Base-by-base conservation (phyloP, 2,888 invertebrate species). In the Noctua comes region DNA sequence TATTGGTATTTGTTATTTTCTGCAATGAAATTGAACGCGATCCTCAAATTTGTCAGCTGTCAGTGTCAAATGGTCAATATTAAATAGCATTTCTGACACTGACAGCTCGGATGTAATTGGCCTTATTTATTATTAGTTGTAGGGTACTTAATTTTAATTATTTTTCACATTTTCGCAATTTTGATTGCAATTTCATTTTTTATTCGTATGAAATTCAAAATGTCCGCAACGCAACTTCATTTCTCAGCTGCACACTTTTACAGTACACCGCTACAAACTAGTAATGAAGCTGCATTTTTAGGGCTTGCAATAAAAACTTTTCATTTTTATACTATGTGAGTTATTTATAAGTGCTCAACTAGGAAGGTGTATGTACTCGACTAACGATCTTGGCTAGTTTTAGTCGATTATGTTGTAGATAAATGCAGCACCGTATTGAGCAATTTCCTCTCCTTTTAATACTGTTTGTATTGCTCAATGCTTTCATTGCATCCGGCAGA, bases 401-500 rank as follows among this genome's bases (percentile, higher is more conserved):
- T 57, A 79, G 31, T 74, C 31, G 66, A 74, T 73, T 68, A 64
- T 59, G 18, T 31, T 65, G 31, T 73, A 57, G 16, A 36, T 65
- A 21, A 70, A 64, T 79, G 11, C 62, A 27, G 46, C 54, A 46
- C n/a, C 27, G 62, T 51, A 75, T 84, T 84, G 70, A 54, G 84
- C 73, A 86, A 86, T 78, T 73, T 86, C 86, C 80, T 84, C 54
- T 69, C 59, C 64, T 70, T 72, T 66, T 70, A 73, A 72, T 57
- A 69, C 64, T 66, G 64, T 68, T 64, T 24, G 65, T 79, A 74
- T 80, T 79, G 40, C 83, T 72, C 75, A 74, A 77, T 36, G 71
- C 84, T 86, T 86, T 80, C 68, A 68, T 77, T 80, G 68, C 79
- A 70, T 79, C 84, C 82, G 79, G 79, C 54, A 46, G 71, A 69